Evolutionary conservation across 2,113 vertebrate genomes (phyloP), one percentile per base, ranked within the genome.

Genomic region (Rafetus swinhoei): DNA sequence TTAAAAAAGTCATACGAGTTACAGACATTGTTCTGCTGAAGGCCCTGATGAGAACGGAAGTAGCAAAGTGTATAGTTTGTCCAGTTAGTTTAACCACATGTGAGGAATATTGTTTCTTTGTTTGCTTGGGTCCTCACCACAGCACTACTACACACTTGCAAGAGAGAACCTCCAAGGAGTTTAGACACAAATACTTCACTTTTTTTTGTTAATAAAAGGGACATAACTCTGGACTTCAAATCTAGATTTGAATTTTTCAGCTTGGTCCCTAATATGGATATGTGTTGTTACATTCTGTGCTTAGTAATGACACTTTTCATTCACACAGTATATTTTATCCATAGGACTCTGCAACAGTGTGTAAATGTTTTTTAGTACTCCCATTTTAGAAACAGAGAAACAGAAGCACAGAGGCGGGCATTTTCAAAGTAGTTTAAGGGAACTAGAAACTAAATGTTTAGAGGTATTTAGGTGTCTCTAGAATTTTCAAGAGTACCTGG

Each of bases 251-350:
- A 21, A 74, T 39, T 88, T 14, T 52, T 69, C 59, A 81, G 8
- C 18, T 19, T 81, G 10, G 5, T 81, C 6, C 14, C 77, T 10
- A 57, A 35, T 29, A 81, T 3, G 12, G 83, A 74, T 18, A 27
- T 35, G 5, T 3, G 9, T 7, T n/a, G 24, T 2, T 82, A 90
- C 54, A 81, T 5, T 27, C 0, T 0, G 4, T 55, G 7, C 80
- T 52, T 7, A 77, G 22, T 6, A 86, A 79, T 79, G 19, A 1
- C 2, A 35, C 52, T 91, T 54, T 81, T 56, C 39, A 65, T 86
- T 1, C 57, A n/a, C 50, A 79, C 22, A 54, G 16, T 0, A 0
- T 32, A 85, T 95, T 88, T 83, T 53, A 85, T 56, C 32, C 0
- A 0, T 5, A 81, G 9, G 35, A 72, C 32, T 29, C 59, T 21